These are phyloP conservation scores for Drosophila dunni DNA, from an alignment of 1,140 invertebrate genomes.

Conservation along the genomic window DNA sequence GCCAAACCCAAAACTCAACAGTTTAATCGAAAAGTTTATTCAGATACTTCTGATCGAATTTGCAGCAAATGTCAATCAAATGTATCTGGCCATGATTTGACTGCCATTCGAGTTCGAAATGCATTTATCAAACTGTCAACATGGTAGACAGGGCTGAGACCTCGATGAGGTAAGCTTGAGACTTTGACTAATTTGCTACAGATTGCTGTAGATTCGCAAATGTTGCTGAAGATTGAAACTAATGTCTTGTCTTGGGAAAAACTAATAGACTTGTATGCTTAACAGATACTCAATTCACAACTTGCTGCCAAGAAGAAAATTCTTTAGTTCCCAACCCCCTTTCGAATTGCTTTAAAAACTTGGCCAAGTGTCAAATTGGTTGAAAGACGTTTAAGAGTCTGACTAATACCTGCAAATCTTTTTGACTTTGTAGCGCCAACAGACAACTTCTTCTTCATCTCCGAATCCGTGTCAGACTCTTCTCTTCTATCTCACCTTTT, in stretches of 20 bases:
- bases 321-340: conserved; percentile 23
- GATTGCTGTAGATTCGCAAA: background rate
- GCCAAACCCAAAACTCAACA: conserved; percentile 25
- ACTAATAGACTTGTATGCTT: conserved; percentile 1
- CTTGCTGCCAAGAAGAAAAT: background rate
- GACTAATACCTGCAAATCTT: conserved; percentile 16
- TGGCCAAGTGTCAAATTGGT: conserved; percentile 64
- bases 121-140: conserved; percentile 62
- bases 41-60: conserved; percentile 6
- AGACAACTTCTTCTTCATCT: background rate
- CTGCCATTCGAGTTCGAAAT: conserved; percentile 24
- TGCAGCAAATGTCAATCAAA: conserved; percentile 47
- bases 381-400: conserved; percentile 43
- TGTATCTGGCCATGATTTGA: conserved; percentile 23
- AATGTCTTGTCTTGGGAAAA: background rate
- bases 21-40: conserved; percentile 27
- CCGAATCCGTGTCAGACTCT: background rate
- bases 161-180: conserved; percentile 9
- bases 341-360: conserved; percentile 27
- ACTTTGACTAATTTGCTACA: background rate
- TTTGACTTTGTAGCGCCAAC: conserved; percentile 28
- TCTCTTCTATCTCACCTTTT: background rate
- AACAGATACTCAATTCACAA: background rate
- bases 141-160: conserved; percentile 10
- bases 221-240: background rate